Evolutionary conservation across 2,888 invertebrate genomes (phyloP).

Genomic region (Eristalis intricaria): DNA sequence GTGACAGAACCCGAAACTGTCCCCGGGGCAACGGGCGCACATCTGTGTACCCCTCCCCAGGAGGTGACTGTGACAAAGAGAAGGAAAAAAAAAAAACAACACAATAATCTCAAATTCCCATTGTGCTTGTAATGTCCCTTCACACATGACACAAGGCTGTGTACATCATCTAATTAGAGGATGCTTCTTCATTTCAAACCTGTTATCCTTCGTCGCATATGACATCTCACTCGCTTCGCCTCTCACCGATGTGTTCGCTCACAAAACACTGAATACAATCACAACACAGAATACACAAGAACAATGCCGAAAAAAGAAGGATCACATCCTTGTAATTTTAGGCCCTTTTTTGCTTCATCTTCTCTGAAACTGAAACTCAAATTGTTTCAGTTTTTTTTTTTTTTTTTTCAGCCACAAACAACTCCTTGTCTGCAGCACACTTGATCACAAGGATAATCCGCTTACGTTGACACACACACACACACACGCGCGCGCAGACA

Average conservation of each 20-base stretch:
- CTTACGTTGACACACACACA: conserved; percentile 23
- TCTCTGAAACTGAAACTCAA: conserved; percentile 21
- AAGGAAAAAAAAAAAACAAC: background rate
- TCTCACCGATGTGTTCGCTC: background rate
- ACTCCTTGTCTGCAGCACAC: conserved; percentile 43
- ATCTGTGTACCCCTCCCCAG: background rate
- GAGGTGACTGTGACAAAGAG: conserved; percentile 21
- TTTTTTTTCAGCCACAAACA: background rate
- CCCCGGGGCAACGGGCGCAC: background rate
- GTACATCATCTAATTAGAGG: conserved; percentile 51
- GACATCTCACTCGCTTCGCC: background rate
- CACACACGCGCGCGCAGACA: background rate
- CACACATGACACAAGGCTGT: conserved; percentile 20
- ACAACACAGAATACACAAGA: conserved; percentile 27
- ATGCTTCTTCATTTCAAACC: conserved; percentile 59
- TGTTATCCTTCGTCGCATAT: conserved; percentile 56
- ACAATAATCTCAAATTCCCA: conserved; percentile 30
- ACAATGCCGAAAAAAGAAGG: conserved; percentile 5
- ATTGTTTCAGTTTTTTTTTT: conserved; percentile 39
- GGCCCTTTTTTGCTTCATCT: conserved; percentile 13
- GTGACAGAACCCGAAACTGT: conserved; percentile 29
- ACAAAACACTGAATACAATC: conserved; percentile 11
- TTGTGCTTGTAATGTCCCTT: conserved; percentile 48
- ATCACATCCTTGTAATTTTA: conserved; percentile 7
- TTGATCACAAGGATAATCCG: conserved; percentile 52